These are phyloP conservation scores for Nomada goodeniana DNA, from an alignment of 2,888 invertebrate genomes.

Conservation along the genomic window DNA sequence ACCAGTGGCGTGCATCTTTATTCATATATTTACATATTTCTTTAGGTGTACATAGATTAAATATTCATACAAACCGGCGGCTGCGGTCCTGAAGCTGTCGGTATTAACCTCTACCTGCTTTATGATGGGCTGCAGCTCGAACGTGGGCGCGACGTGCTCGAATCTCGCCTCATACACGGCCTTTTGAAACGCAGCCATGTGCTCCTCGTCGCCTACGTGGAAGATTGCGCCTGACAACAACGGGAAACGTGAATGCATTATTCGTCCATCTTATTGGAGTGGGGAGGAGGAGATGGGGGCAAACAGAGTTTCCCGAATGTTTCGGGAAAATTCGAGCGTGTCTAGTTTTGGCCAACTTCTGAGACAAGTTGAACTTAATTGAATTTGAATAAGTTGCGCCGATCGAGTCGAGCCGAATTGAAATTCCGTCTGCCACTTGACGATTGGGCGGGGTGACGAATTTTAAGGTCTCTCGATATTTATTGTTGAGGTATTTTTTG, in stretches of 20 bases:
- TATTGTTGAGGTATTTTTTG: no score
- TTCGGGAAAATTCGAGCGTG: not conserved
- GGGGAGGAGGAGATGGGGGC: not conserved
- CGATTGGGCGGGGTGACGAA: no score
- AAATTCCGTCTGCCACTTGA: no score
- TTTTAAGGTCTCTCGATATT: no score
- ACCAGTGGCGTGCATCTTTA: not conserved
- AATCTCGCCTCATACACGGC: constrained; percentile 70
- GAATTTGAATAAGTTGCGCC: no score
- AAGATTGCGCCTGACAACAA: constrained; percentile 78
- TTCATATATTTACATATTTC: not conserved
- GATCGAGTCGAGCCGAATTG: no score
- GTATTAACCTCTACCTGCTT: constrained; percentile 73
- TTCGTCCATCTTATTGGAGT: constrained; percentile 3
- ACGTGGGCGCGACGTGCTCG: constrained; percentile 74
- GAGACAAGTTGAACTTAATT: no score
- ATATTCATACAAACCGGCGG: constrained; percentile 55
- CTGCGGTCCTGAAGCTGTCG: constrained; percentile 77
- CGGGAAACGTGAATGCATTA: constrained; percentile 38
- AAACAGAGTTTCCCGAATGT: not conserved
- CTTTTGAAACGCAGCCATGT: constrained; percentile 69
- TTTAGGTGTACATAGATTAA: not conserved
- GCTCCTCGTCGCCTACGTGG: constrained; percentile 75
- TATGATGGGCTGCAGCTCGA: constrained; percentile 68
- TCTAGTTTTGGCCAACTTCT: no score